Evolutionary conservation across 2,888 invertebrate genomes (phyloP), one percentile per base, ranked within the genome.

Genomic region (Acrocyrtus sp.): DNA sequence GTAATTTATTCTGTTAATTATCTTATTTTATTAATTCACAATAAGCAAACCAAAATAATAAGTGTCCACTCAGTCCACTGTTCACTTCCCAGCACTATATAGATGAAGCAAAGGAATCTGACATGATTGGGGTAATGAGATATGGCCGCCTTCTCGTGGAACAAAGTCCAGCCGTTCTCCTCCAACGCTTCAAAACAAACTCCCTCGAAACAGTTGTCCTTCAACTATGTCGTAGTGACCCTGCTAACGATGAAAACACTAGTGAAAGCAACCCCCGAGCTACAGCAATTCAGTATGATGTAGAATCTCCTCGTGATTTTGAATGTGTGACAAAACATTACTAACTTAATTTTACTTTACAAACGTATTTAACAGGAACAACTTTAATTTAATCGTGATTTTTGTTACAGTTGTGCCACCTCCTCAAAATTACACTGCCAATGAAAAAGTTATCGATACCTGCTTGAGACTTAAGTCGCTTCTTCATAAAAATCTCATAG

Each of bases 91-190:
- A 63, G 63, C 75, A 70, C 56, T 75, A 75, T 51, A 70, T 75
- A n/a, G 70, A 70, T 39, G 75, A 75, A 47, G 70, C 75, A 2
- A 34, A 47, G n/a, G 45, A 63, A 22, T 69, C 74, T 12, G 24
- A 69, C 15, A 70, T 65, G 54, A 65, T 72, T 26, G 63, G 48
- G 15, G 1, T 8, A n/a, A n/a, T 34, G 5, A 12, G 12, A 34
- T 10, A 21, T 15, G 2, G 17, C 8, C 8, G 29, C 21, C 22
- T 12, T 21, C 21, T 39, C 39, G 21, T 5, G 41, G 17, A 57
- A 29, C 22, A 65, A 34, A 27, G 47, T 65, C 65, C 65, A n/a
- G 1, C 22, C 1, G 5, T 10, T 1, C 26, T 56, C 1, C 39
- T 61, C 4, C 48, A 34, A 50, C 34, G 22, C 2, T 56, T 65